phyloP scores from a whole-genome alignment of 2,888 invertebrate species.

The Agapostemon virescens region DNA sequence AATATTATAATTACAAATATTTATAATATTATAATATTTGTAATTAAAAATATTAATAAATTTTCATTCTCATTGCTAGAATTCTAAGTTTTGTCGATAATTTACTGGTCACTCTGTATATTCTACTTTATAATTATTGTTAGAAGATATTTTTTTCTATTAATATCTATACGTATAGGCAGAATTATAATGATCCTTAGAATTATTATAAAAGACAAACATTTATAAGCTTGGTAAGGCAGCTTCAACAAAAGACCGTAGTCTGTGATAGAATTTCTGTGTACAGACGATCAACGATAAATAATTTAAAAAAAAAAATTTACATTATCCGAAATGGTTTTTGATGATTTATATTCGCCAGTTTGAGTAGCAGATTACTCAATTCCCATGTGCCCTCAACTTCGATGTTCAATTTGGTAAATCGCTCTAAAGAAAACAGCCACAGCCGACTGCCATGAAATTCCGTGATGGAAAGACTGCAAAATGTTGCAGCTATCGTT shows the following conservation, averaged over 20 bases:
- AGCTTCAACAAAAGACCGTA: no score
- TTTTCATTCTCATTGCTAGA: background rate
- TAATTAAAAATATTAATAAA: no score
- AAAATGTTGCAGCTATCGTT: background rate
- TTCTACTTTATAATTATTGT: background rate
- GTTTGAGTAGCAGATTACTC: background rate
- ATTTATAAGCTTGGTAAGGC: no score
- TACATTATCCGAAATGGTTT: background rate
- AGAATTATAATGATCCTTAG: no score
- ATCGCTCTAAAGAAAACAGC: slow-evolving; percentile 48
- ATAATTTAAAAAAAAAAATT: background rate
- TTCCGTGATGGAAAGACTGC: background rate
- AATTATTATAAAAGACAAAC: no score
- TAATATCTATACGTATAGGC: no score
- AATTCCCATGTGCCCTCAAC: slow-evolving; percentile 9
- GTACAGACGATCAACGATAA: background rate
- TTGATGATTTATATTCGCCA: background rate
- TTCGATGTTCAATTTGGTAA: background rate
- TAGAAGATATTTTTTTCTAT: no score
- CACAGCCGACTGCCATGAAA: slow-evolving; percentile 10
- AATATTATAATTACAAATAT: no score
- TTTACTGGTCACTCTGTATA: background rate
- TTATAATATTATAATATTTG: no score
- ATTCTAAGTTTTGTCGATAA: background rate
- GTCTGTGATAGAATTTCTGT: background rate